These are phyloP conservation scores for Mormyrops boulengeri DNA, from an alignment of 2,797 vertebrate species.

Conservation along the genomic window DNA sequence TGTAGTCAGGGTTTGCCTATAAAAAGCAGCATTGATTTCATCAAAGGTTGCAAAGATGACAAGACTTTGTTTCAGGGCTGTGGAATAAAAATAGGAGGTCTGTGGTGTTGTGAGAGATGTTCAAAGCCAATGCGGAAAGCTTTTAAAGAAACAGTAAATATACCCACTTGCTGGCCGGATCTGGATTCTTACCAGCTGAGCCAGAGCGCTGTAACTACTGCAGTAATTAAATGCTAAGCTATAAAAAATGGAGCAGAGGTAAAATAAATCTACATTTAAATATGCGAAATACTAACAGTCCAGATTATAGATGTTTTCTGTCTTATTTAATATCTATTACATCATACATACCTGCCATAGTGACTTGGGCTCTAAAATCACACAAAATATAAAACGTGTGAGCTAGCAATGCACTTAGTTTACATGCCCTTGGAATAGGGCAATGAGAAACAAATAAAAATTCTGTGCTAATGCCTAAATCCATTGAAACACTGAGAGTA, in stretches of 20 bases:
- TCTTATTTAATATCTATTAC: background rate
- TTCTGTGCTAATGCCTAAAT: conserved; percentile 18
- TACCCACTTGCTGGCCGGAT: background rate
- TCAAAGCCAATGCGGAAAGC: background rate
- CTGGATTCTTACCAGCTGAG: conserved; percentile 7
- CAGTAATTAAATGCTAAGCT: conserved; percentile 4
- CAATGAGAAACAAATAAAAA: background rate
- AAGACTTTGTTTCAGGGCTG: background rate
- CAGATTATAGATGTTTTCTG: background rate
- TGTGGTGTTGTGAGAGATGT: background rate
- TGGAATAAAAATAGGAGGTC: conserved; percentile 7
- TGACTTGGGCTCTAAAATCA: background rate
- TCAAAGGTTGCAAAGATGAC: conserved; percentile 3
- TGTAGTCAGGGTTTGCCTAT: conserved; percentile 18
- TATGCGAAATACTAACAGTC: background rate
- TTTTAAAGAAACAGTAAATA: conserved; percentile 6
- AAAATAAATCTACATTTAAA: background rate
- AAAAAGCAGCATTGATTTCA: conserved; percentile 22
- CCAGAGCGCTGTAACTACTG: background rate
- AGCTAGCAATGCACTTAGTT: background rate
- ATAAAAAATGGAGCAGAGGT: background rate
- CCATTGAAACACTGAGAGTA: background rate
- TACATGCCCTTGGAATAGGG: background rate
- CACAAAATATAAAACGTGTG: background rate
- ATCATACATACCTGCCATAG: background rate